phyloP scores from a whole-genome alignment of 64 coral and sea anemone species.

The Stichodactyla mertensii region DNA sequence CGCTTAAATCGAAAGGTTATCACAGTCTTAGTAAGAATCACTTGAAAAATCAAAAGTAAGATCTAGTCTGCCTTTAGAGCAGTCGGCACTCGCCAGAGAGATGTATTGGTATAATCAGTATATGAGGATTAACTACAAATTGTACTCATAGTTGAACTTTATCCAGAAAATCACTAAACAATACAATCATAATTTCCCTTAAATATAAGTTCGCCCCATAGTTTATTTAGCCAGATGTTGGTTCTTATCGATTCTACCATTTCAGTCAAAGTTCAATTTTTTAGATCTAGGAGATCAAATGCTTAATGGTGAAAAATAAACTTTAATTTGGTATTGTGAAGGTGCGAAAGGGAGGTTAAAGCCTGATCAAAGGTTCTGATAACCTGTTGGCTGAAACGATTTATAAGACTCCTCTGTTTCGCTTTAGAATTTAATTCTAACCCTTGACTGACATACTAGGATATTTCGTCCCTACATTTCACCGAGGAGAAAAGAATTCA shows the following conservation, averaged over 20 bases:
- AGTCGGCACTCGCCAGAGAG: not conserved
- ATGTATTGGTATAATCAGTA: conserved; percentile 12
- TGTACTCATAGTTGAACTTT: not conserved
- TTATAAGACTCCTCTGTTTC: not conserved
- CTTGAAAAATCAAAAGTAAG: conserved; percentile 22
- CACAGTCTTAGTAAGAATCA: not conserved
- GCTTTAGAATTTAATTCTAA: not conserved
- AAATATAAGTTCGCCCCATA: not conserved
- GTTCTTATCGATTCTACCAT: not conserved
- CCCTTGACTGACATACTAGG: too few species aligned
- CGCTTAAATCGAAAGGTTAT: conserved; percentile 10
- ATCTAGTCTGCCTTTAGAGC: not conserved
- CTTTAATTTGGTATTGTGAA: not conserved
- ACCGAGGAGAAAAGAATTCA: not conserved
- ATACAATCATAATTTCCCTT: not conserved
- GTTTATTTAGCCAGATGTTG: not conserved
- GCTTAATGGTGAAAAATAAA: not conserved
- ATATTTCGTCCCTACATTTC: not conserved
- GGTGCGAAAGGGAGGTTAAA: not conserved
- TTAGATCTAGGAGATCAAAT: conserved; percentile 12
- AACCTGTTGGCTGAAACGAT: not conserved
- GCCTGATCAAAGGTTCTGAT: not conserved
- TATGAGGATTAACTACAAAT: not conserved
- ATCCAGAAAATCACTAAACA: not conserved
- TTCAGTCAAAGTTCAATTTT: not conserved